Conservation (phyloP, 1,140 invertebrate species). For the Rhopalosiphum maidis region DNA sequence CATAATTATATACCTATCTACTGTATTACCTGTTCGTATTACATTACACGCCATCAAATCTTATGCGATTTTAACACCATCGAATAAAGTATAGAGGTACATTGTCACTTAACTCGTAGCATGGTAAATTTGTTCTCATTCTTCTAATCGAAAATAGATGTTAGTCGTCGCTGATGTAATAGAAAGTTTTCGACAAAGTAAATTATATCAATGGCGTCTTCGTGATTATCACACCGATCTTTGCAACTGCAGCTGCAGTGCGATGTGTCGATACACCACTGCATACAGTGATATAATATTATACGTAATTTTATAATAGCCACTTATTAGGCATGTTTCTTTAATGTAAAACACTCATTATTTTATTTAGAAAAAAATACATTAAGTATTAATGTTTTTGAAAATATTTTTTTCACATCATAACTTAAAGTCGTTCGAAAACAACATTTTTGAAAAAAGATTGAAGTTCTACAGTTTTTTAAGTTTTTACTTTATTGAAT, state of each 20-base stretch:
- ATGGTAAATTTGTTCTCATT: background rate
- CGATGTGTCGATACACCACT: background rate
- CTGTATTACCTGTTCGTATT: background rate
- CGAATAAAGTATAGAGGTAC: background rate
- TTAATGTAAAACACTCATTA: background rate
- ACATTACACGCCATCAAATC: background rate
- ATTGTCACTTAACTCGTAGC: background rate
- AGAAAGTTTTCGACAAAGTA: background rate
- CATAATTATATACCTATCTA: background rate
- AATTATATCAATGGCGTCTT: background rate
- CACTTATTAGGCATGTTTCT: background rate
- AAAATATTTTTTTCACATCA: too few relatives aligned
- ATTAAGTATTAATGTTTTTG: background rate
- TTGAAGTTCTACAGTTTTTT: too few relatives aligned
- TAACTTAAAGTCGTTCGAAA: too few relatives aligned
- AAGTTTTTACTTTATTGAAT: too few relatives aligned
- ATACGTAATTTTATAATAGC: background rate
- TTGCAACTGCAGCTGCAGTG: background rate
- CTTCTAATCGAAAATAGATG: too few relatives aligned
- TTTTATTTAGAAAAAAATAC: background rate
- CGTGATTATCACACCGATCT: too few relatives aligned
- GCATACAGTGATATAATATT: background rate
- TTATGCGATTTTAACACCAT: constrained; percentile 22
- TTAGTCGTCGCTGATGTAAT: background rate
- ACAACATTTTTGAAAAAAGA: too few relatives aligned